Evolutionary conservation across 1,140 invertebrate species (phyloP).

Genomic region (Schlechtendalia chinensis): DNA sequence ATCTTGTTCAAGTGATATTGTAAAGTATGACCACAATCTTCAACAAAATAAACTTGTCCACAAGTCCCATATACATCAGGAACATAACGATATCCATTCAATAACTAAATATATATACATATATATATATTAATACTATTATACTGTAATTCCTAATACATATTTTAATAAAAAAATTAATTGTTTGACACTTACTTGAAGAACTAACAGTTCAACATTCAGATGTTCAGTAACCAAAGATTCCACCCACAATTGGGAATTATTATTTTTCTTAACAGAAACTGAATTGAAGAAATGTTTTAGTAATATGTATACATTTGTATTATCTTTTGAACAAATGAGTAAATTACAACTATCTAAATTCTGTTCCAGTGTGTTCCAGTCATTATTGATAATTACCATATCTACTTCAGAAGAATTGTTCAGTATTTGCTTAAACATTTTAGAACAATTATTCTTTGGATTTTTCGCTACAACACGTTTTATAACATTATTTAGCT

Average conservation of each 20-base stretch:
- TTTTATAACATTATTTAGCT: background rate
- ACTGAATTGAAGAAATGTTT: background rate
- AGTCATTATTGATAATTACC: background rate
- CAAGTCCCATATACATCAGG: slow-evolving; percentile 15
- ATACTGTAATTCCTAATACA: background rate
- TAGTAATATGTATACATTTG: background rate
- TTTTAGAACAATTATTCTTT: background rate
- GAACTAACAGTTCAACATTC: slow-evolving; percentile 12
- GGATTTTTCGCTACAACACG: slow-evolving; percentile 12
- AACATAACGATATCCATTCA: slow-evolving; percentile 15
- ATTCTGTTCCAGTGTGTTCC: background rate
- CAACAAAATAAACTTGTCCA: slow-evolving; percentile 33
- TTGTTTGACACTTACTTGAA: slow-evolving; percentile 10
- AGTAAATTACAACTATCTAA: background rate
- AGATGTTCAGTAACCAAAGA: slow-evolving; percentile 6
- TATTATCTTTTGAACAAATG: slow-evolving; percentile 24
- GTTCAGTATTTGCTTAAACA: background rate
- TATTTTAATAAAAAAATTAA: background rate
- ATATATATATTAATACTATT: too few relatives aligned
- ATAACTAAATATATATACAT: slow-evolving; percentile 14
- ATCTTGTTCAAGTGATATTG: background rate
- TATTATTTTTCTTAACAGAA: background rate
- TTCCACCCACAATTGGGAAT: background rate
- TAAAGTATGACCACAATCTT: slow-evolving; percentile 26
- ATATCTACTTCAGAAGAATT: background rate